Base-by-base conservation (phyloP, 2,888 invertebrate genomes). In the Nipponacmea schrenckii region DNA sequence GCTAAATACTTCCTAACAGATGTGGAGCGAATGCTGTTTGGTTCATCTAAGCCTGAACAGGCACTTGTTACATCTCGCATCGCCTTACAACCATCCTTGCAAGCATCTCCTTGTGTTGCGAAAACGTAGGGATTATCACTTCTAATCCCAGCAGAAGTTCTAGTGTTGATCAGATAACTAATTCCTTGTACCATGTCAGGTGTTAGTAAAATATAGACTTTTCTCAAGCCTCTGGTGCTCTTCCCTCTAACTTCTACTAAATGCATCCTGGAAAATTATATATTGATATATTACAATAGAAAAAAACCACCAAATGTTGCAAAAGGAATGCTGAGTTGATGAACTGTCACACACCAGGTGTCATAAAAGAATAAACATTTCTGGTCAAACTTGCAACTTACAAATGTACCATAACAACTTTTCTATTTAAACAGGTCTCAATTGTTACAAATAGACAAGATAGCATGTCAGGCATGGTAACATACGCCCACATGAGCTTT, bases 1-100 rank as follows among this genome's bases (percentile, higher is more conserved):
- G n/a, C 74, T 5, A 76, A 63, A 48, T 76, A 74, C 44, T 76
- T 76, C 20, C 76, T 27, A 17, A 74, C 62, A 17, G 56, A n/a
- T 48, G 70, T 68, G 4, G 76, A 62, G 15, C 76, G 62, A 31
- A 76, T 73, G 20, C 15, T 14, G 10, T 65, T 26, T 8, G 72
- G 76, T 12, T 62, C 14, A 24, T 62, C 24, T 7, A 76, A 46
- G 12, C 69, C 70, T n/a, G 72, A 69, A 45, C 73, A 76, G 20
- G 12, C 45, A 10, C 50, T 26, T 20, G 68, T 15, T n/a, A 68
- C 45, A 62, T 62, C 63, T 14, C 68, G 50, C 62, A 68, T 68
- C 7, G 68, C 68, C 24, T 62, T 27, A 39, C 68, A 68, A 15
- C 68, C 68, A 62, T 63, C 68, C n/a, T 62, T 17, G 45, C 39